These are phyloP conservation scores for Tetragnatha versicolor DNA, from an alignment of 1,140 invertebrate genomes.

Conservation along the genomic window DNA sequence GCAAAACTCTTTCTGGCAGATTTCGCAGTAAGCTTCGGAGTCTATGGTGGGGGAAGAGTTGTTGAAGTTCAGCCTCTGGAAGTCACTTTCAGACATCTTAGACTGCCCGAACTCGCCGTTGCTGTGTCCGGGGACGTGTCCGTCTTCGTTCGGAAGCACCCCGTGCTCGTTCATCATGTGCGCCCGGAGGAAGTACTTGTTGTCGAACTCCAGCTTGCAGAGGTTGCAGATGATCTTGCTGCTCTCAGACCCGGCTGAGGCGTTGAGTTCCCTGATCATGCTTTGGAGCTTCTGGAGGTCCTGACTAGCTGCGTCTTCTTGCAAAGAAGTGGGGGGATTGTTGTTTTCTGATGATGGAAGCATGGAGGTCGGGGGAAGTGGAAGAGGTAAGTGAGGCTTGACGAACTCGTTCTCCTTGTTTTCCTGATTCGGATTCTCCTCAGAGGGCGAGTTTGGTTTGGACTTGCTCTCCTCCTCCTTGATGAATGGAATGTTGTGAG, in stretches of 20 bases:
- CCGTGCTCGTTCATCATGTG: conserved; percentile 72
- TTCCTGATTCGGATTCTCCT: conserved; percentile 32
- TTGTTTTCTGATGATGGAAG: conserved; percentile 12
- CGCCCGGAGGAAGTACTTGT: conserved; percentile 68
- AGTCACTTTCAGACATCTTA: conserved; percentile 52
- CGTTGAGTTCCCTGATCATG: conserved; percentile 89
- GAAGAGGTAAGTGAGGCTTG: conserved; percentile 47
- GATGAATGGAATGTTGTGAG: conserved; percentile 61
- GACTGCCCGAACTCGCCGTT: conserved; percentile 48
- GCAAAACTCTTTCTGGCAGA: conserved; percentile 72
- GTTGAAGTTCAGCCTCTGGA: conserved; percentile 28
- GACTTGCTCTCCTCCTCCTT: conserved; percentile 59
- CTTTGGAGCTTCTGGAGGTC: conserved; percentile 87
- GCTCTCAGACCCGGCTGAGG: conserved; percentile 57
- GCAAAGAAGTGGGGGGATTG: conserved; percentile 41
- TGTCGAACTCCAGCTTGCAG: conserved; percentile 70
- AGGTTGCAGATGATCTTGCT: conserved; percentile 67
- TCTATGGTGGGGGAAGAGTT: conserved; percentile 54
- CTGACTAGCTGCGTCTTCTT: conserved; percentile 65
- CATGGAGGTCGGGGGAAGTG: conserved; percentile 40
- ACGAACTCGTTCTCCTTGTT: conserved; percentile 50
- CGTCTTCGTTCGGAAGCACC: conserved; percentile 63
- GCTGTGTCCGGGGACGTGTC: conserved; percentile 57
- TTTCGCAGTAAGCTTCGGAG: conserved; percentile 67
- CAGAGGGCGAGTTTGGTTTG: conserved; percentile 50